These are phyloP conservation scores for Cenopis cana DNA, from an alignment of 2,888 invertebrate genomes.

Conservation along the genomic window DNA sequence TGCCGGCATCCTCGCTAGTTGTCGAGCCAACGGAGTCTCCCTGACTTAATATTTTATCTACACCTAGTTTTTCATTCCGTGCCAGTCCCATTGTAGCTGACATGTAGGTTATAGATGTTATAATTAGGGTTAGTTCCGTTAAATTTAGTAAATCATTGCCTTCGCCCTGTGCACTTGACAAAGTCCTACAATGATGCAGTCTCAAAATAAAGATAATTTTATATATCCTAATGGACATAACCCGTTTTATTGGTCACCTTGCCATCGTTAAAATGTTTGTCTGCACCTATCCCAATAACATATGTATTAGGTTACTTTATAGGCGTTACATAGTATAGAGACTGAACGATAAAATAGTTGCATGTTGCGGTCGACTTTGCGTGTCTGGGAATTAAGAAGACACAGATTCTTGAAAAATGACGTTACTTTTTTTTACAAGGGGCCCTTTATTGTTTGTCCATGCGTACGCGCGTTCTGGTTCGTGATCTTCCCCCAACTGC, in stretches of 20 bases:
- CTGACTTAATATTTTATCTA: no score
- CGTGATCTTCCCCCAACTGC: no score
- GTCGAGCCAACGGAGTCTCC: no score
- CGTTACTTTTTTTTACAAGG: no score
- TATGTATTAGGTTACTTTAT: conserved; percentile 18
- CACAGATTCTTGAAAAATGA: no score
- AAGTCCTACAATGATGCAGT: not conserved
- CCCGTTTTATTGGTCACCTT: conserved; percentile 8
- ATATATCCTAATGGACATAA: conserved; percentile 8
- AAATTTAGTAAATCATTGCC: not conserved
- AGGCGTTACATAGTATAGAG: conserved; percentile 16
- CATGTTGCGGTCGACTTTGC: not conserved
- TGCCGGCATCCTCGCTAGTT: no score
- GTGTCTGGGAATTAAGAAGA: not conserved
- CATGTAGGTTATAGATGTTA: no score
- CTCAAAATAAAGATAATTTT: not conserved
- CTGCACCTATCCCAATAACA: conserved; percentile 38
- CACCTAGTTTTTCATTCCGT: no score
- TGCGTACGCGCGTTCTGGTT: no score
- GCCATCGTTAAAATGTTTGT: conserved; percentile 33
- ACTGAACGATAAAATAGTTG: not conserved
- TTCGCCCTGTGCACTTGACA: conserved; percentile 2
- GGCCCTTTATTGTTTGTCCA: no score
- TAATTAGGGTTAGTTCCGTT: no score
- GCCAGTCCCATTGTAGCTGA: no score